Percentiles rank a stretch among this genome's conserved stretches.
phyloP scores from a whole-genome alignment of 2,113 vertebrate genomes.

The Stigmatopora nigra region DNA sequence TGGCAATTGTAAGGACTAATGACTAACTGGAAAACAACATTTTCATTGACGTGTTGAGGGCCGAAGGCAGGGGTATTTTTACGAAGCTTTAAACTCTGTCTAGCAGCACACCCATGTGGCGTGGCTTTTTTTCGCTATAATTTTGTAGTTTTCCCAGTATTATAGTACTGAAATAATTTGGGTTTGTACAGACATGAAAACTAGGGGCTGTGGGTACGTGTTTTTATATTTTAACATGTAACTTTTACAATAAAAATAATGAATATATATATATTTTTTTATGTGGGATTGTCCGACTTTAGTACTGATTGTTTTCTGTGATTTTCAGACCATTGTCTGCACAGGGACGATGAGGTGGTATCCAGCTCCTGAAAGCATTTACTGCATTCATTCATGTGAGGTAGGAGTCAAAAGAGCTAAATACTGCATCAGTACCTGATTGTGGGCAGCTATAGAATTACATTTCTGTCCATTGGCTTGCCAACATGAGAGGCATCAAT shows the following conservation, averaged over 20 bases:
- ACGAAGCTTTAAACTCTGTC: too few species aligned
- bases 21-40: neutral
- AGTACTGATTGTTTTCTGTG: slow-evolving; percentile 16
- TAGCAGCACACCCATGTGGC: neutral
- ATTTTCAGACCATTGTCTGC: slow-evolving; percentile 81
- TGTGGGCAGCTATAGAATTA: neutral
- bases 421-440: neutral
- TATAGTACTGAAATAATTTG: neutral
- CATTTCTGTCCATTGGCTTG: neutral
- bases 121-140: neutral
- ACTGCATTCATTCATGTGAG: slow-evolving; percentile 93
- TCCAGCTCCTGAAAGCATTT: slow-evolving; percentile 77
- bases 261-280: slow-evolving; percentile 7
- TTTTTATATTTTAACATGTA: too few species aligned
- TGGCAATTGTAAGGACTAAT: neutral
- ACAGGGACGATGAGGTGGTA: slow-evolving; percentile 85
- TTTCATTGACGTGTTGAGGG: neutral
- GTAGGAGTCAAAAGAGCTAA: slow-evolving; percentile 62
- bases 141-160: neutral
- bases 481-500: slow-evolving; percentile 2
- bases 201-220: neutral
- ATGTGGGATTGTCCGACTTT: slow-evolving; percentile 4
- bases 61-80: neutral
- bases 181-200: neutral
- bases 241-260: neutral